Evolutionary conservation across 2,113 vertebrate species (phyloP), one percentile per base, ranked within the genome.

Genomic region (Dromaius novaehollandiae): DNA sequence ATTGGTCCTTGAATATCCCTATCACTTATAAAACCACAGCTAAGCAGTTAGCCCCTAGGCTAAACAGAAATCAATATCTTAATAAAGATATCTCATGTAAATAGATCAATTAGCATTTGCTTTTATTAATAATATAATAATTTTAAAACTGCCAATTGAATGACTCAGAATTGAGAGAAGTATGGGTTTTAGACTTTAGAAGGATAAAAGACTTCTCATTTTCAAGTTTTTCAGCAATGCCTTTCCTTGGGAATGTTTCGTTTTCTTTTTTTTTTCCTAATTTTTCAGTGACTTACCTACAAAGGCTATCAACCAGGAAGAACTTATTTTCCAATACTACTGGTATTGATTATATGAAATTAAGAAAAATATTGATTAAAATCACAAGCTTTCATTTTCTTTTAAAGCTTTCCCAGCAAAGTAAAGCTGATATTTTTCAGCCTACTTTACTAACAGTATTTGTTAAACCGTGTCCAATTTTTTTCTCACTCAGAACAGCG

Each of bases 381-480:
- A 34, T 0, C 1, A 46, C 1, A 26, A 50, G n/a, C 3, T 8
- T 5, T 7, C 38, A 48, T n/a, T 55, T 11, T 28, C 20, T 36
- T 69, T 73, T 81, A 34, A 63, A 65, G 6, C 17, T 30, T 74
- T 46, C 3, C 36, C 4, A 58, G 0, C 2, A 48, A n/a, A n/a
- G 8, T 11, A 75, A 3, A 82, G 66, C 65, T 82, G 2, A 9
- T 40, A 51, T 66, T 92, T 92, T 82, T 11, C 13, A 2, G 26
- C 25, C 32, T 40, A 24, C 6, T 78, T 82, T 75, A 32, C 6
- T 56, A 78, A 36, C 2, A 8, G 1, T 14, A 70, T 75, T 82
- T 90, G 2, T 61, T 46, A 66, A 10, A 46, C 32, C 10, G 4
- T 0, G 12, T 22, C 7, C 9, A 21, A 5, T 58, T 1, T 13